A percentile compares a stretch with the other conserved stretches of the same genome.
Conservation (phyloP, 2,888 invertebrate genomes). For the Drosophila atroscutellata region DNA sequence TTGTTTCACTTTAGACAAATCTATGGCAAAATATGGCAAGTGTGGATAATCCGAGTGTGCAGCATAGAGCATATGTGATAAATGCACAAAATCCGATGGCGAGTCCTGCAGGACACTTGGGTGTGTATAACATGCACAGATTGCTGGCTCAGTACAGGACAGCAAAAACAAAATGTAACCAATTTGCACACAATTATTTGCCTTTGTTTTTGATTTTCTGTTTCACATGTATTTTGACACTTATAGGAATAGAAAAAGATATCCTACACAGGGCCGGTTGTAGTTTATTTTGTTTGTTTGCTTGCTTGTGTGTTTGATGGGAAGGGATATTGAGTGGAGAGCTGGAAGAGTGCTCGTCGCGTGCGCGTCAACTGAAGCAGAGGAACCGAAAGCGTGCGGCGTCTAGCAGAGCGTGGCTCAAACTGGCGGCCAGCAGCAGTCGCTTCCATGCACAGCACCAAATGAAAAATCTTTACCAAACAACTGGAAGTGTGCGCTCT, state of each 20-base stretch:
- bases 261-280: constrained; percentile 50
- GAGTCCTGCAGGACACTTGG: constrained; percentile 67
- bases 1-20: constrained; percentile 42
- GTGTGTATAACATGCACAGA: constrained; percentile 67
- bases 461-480: constrained; percentile 22
- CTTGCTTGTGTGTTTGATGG: constrained; percentile 20
- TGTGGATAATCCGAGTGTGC: constrained; percentile 56
- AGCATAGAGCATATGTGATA: constrained; percentile 28
- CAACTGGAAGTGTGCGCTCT: constrained; percentile 39
- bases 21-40: constrained; percentile 48
- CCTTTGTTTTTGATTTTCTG: constrained; percentile 13
- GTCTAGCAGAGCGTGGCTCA: constrained; percentile 76
- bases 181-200: constrained; percentile 26
- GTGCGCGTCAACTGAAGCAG: constrained; percentile 49
- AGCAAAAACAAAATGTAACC: constrained; percentile 20
- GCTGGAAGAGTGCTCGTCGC: constrained; percentile 55
- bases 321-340: constrained; percentile 10
- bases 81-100: constrained; percentile 21
- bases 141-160: constrained; percentile 32
- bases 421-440: constrained; percentile 72
- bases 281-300: constrained; percentile 28
- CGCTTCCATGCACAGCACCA: constrained; percentile 36
- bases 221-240: constrained; percentile 30
- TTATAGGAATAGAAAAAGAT: constrained; percentile 33
- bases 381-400: constrained; percentile 68